Evolutionary conservation across 1,140 invertebrate genomes (phyloP), one percentile per base, ranked within the genome.

Genomic region (Manduca sexta): DNA sequence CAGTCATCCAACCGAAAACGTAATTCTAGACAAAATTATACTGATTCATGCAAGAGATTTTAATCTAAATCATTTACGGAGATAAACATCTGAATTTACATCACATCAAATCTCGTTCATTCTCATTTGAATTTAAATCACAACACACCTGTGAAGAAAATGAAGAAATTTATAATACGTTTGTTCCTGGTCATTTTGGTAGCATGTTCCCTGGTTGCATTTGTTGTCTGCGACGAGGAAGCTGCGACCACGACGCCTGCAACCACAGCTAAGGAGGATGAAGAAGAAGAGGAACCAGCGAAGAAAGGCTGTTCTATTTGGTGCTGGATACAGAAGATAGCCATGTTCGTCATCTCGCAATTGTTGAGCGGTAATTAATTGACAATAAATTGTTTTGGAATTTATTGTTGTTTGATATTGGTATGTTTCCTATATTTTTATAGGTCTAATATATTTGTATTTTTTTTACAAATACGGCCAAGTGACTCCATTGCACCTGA

Each of bases 301-400:
- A 84, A 84, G 59, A 75, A 71, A 21, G 52, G 74, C 30, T 87
- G 86, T 39, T 85, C 80, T 2, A 87, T 87, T 18, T 87, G 84
- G 84, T 87, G 86, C 54, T 87, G 84, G 84, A 85, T 87, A 38
- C 84, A 87, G 54, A 87, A 87, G 61, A 84, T 82, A 8, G 73
- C 74, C 8, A 84, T 87, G 74, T 87, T 86, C 52, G 68, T 87
- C 29, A 74, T 87, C 47, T 85, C 86, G 0, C 82, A 85, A 52
- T 49, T 82, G 18, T 42, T 84, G 21, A 82, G 75, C 16, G 69
- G 75, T 52, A 63, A 69, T 45, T 42, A 33, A 48, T 33, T n/a
- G 0, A 1, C 4, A 26, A 26, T 26, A 26, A 26, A 26, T 26
- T 26, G 21, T 26, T 26, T 26, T 26, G 21, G 21, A 26, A 8